These are phyloP conservation scores for Esperia sulphurella DNA, from an alignment of 2,888 invertebrate species.

Conservation along the genomic window DNA sequence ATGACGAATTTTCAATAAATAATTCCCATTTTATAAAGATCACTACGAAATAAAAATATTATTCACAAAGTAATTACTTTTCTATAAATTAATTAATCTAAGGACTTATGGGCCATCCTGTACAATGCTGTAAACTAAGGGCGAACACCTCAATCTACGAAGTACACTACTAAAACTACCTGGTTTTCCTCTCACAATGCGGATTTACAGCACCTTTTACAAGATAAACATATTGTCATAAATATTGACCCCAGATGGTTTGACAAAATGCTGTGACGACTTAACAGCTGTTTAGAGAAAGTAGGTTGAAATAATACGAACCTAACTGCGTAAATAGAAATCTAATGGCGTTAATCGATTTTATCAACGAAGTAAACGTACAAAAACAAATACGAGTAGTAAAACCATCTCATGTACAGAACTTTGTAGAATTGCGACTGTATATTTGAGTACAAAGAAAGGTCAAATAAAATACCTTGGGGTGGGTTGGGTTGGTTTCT, in stretches of 20 bases:
- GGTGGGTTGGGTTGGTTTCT: conserved; percentile 3
- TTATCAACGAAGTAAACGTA: background rate
- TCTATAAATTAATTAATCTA: too few species aligned
- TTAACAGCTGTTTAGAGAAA: conserved; percentile 13
- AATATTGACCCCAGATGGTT: background rate
- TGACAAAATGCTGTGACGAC: conserved; percentile 6
- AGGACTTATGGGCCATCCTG: too few species aligned
- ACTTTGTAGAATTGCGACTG: conserved; percentile 11
- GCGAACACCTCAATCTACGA: too few species aligned
- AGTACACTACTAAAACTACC: too few species aligned
- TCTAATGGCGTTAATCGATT: background rate
- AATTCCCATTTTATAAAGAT: too few species aligned
- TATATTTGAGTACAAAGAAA: conserved; percentile 55
- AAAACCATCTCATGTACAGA: background rate
- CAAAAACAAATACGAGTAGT: background rate
- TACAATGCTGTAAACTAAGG: too few species aligned
- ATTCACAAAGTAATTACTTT: too few species aligned
- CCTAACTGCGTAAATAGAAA: conserved; percentile 12
- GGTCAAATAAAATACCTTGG: conserved; percentile 33
- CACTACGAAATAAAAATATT: too few species aligned
- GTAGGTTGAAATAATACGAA: conserved; percentile 1
- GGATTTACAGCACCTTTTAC: background rate
- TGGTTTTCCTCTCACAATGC: too few species aligned
- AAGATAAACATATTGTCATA: background rate
- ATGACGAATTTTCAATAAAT: too few species aligned